Base-by-base conservation (phyloP, 2,888 invertebrate species). In the Cheilosia scutellata region DNA sequence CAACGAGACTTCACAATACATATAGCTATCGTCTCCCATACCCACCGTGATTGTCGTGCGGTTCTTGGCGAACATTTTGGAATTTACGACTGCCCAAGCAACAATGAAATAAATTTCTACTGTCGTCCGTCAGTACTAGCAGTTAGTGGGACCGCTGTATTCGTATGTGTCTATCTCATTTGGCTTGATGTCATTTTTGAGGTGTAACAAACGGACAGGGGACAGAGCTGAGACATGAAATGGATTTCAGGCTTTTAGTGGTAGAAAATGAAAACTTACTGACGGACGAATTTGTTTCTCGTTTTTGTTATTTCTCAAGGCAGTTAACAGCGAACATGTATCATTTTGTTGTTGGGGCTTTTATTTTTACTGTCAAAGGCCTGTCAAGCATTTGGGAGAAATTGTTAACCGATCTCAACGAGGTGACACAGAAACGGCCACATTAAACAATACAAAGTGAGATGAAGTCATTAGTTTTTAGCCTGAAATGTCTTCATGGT, bases 361-460 rank as follows among this genome's bases (percentile, higher is more conserved):
- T 53, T 47, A 27, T 53, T 65, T 65, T 71, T 57, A 58, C 51
- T 60, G 66, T 53, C 65, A 53, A 62, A 75, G 82, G 82, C 82
- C 77, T 82, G 82, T 60, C 76, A 66, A 71, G 74, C 78, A 53
- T 57, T 84, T 57, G 29, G 70, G 88, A 77, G 88, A 88, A 88
- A 88, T 87, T 88, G 75, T 79, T 77, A 76, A 66, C 79, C 65
- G 74, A 88, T 82, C 80, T 86, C 62, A 82, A 71, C 60, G 40
- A 60, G 60, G 71, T 72, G 82, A 82, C 82, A 82, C 65, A 76
- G 60, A 82, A 82, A 31, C 53, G 53, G 11, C 37, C 71, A 20
- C 66, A 78, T 47, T 68, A 40, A 47, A 27, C 29, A 37, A 33
- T n/a, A 44, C 16, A 5, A 55, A 63, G 47, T 44, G 55, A 55